Evolutionary conservation across 2,888 invertebrate species (phyloP).

Genomic region (Caenorhabditis japonica): DNA sequence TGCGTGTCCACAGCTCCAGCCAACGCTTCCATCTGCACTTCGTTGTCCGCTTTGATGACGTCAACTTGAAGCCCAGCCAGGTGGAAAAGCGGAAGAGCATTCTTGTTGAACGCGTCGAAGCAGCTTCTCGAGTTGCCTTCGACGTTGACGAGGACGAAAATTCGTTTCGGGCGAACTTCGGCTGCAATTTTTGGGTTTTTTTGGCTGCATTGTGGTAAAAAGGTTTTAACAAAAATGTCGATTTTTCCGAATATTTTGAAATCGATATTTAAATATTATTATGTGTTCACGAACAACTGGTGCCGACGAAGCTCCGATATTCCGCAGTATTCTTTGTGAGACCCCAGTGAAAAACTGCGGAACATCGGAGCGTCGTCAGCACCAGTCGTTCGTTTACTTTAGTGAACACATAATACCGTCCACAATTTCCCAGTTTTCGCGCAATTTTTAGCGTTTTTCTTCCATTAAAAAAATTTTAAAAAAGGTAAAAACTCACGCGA

Average conservation of each 20-base stretch:
- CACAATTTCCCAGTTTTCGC: no score
- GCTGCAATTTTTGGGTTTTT: constrained; percentile 46
- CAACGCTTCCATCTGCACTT: constrained; percentile 67
- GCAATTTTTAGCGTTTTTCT: no score
- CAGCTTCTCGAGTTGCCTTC: constrained; percentile 68
- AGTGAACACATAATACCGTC: no score
- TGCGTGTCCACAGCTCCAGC: constrained; percentile 67
- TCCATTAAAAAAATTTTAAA: no score
- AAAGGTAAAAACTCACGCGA: constrained; percentile 56
- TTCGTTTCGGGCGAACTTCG: constrained; percentile 65
- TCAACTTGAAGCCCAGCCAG: constrained; percentile 75
- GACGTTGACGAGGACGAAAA: constrained; percentile 70
- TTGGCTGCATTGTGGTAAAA: neutral
- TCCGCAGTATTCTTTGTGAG: no score
- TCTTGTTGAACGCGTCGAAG: constrained; percentile 69
- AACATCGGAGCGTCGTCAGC: no score
- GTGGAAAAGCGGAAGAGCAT: constrained; percentile 73
- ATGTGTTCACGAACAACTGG: no score
- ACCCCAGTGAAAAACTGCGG: no score
- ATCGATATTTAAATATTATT: neutral
- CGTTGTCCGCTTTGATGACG: constrained; percentile 65
- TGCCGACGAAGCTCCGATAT: no score
- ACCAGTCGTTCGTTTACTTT: no score
- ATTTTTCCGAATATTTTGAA: neutral
- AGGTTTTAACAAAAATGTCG: neutral